Percentiles rank a stretch among this genome's conserved stretches.
Conservation (phyloP, 2,888 invertebrate genomes). For the Drosophila rellima region DNA sequence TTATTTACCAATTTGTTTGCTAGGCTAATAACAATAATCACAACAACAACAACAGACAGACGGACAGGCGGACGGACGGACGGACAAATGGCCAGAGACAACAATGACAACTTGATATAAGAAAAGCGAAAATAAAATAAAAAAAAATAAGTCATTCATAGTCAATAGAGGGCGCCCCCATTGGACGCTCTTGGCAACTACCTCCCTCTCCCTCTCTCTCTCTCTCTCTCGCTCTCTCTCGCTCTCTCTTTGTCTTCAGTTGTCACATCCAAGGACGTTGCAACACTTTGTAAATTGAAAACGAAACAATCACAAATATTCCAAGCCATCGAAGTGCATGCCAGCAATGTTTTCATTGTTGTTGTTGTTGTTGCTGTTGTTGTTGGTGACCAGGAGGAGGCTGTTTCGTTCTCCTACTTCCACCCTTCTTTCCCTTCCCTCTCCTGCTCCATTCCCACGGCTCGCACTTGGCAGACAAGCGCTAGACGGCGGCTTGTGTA, state of each 20-base stretch:
- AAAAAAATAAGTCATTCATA: slow-evolving; percentile 44
- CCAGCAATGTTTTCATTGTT: slow-evolving; percentile 10
- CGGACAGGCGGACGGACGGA: slow-evolving; percentile 11
- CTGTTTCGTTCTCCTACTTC: slow-evolving; percentile 9
- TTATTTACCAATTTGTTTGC: slow-evolving; percentile 84
- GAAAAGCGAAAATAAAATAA: slow-evolving; percentile 31
- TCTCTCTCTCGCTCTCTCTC: slow-evolving; percentile 5
- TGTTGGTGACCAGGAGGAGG: slow-evolving; percentile 24
- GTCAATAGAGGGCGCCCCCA: slow-evolving; percentile 29
- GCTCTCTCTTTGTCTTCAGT: no score
- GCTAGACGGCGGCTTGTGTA: slow-evolving; percentile 79
- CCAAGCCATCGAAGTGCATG: slow-evolving; percentile 53
- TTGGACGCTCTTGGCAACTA: slow-evolving; percentile 1
- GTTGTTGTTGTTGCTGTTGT: slow-evolving; percentile 11
- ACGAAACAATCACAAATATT: slow-evolving; percentile 77
- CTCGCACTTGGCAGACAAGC: slow-evolving; percentile 77
- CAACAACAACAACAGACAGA: slow-evolving; percentile 58
- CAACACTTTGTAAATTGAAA: slow-evolving; percentile 76
- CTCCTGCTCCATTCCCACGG: slow-evolving; percentile 25
- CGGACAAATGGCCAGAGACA: slow-evolving; percentile 18
- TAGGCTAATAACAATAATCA: slow-evolving; percentile 84
- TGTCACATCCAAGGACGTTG: slow-evolving; percentile 69
- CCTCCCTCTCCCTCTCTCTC: slow-evolving; percentile 9
- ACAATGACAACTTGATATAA: slow-evolving; percentile 60
- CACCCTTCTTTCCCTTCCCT: background rate